These are phyloP conservation scores for Heterohyrax brucei DNA, from an alignment of 2,797 vertebrate genomes.

Conservation along the genomic window DNA sequence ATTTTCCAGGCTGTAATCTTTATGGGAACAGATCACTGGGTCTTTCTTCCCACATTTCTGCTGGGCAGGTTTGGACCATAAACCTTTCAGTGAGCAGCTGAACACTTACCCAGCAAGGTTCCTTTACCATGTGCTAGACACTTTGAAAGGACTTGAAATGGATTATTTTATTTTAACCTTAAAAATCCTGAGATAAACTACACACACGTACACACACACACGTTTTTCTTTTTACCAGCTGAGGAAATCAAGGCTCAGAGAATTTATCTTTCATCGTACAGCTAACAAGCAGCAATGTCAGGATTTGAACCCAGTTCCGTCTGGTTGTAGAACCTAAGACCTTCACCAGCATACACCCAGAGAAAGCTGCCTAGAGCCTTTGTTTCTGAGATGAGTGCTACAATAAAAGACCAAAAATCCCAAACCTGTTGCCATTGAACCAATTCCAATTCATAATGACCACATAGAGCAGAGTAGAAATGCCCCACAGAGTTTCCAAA, in stretches of 20 bases:
- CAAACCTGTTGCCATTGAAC: no score
- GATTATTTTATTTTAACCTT: slow-evolving; percentile 10
- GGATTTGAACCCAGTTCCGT: background rate
- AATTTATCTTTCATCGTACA: background rate
- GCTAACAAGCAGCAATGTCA: background rate
- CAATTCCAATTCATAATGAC: no score
- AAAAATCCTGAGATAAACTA: background rate
- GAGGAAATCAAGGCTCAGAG: slow-evolving; percentile 3
- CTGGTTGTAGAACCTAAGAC: background rate
- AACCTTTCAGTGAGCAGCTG: background rate
- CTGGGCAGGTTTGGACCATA: background rate
- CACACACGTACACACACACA: background rate
- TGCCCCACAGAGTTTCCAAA: no score
- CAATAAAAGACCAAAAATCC: background rate
- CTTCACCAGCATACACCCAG: background rate
- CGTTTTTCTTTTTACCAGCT: background rate
- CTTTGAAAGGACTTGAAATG: slow-evolving; percentile 45
- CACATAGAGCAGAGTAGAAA: no score
- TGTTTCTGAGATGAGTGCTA: background rate
- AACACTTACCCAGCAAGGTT: background rate
- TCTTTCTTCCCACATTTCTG: no score
- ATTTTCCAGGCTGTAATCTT: background rate
- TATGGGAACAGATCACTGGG: background rate
- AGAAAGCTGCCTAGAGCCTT: background rate
- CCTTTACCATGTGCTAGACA: background rate